Percentiles rank a stretch among this genome's conserved stretches.
phyloP scores from a whole-genome alignment of 2,888 invertebrate genomes.

The Stenodera caucasica region DNA sequence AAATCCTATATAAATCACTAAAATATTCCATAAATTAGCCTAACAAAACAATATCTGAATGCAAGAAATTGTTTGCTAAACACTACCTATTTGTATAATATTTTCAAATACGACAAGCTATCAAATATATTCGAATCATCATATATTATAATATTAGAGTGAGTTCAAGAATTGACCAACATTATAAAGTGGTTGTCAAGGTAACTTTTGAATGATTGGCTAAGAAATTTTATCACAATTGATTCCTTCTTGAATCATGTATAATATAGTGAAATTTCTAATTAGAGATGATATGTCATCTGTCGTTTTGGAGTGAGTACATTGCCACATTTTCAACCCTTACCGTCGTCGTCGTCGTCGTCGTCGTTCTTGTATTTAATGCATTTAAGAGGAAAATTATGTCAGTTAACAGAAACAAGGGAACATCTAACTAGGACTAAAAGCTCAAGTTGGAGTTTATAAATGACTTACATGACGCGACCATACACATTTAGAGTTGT shows the following conservation, averaged over 20 bases:
- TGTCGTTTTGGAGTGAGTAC: slow-evolving; percentile 20
- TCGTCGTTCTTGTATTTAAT: slow-evolving; percentile 51
- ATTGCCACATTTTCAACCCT: slow-evolving; percentile 38
- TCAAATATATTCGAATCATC: no score
- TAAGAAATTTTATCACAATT: no score
- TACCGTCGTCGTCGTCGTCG: neutral
- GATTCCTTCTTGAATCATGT: no score
- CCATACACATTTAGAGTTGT: slow-evolving; percentile 33
- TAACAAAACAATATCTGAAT: neutral
- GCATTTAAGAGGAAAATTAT: slow-evolving; percentile 55
- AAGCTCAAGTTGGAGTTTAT: slow-evolving; percentile 51
- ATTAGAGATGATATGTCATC: slow-evolving; percentile 44
- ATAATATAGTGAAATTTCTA: no score
- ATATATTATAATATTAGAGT: no score
- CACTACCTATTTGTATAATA: slow-evolving; percentile 22
- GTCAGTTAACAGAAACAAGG: slow-evolving; percentile 54
- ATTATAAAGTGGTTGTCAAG: no score
- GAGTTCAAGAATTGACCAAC: no score
- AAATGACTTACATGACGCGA: slow-evolving; percentile 50
- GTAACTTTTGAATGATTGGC: no score
- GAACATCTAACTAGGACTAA: slow-evolving; percentile 53
- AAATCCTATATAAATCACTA: slow-evolving; percentile 9
- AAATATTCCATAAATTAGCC: slow-evolving; percentile 6
- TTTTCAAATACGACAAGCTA: no score
- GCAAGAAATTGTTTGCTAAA: slow-evolving; percentile 8